Conservation (phyloP, 2,888 invertebrate species). For the Macaria liturata region DNA sequence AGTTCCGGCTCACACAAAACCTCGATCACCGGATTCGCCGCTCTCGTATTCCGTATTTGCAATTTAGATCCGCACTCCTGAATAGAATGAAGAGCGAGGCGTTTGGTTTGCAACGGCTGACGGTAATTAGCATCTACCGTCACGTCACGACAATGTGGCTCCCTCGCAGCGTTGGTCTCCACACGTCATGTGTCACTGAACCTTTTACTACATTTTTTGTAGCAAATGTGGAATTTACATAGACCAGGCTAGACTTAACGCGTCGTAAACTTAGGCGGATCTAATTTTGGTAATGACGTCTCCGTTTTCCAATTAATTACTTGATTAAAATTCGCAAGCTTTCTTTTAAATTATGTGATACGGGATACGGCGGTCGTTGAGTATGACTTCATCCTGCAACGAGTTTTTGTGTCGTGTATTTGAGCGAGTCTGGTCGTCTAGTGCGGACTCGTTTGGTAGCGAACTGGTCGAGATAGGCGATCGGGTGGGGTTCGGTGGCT, state of each 20-base stretch:
- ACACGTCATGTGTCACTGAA: slow-evolving; percentile 63
- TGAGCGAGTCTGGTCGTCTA: slow-evolving; percentile 11
- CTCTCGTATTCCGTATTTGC: slow-evolving; percentile 21
- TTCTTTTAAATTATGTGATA: slow-evolving; percentile 10
- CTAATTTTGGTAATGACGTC: slow-evolving; percentile 12
- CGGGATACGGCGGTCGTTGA: neutral
- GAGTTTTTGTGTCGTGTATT: slow-evolving; percentile 10
- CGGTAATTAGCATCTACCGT: slow-evolving; percentile 73
- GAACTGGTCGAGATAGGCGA: slow-evolving; percentile 19
- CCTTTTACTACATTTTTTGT: slow-evolving; percentile 41
- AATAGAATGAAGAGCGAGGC: slow-evolving; percentile 37
- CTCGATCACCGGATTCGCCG: neutral
- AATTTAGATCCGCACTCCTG: slow-evolving; percentile 27
- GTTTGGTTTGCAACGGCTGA: slow-evolving; percentile 60
- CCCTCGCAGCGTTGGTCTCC: slow-evolving; percentile 47
- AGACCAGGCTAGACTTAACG: slow-evolving; percentile 22
- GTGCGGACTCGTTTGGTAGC: slow-evolving; percentile 14
- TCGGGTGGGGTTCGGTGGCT: slow-evolving; percentile 29
- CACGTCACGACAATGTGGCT: slow-evolving; percentile 65
- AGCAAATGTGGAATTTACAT: slow-evolving; percentile 29
- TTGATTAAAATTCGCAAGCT: slow-evolving; percentile 9
- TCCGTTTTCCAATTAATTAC: slow-evolving; percentile 21
- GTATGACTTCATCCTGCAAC: slow-evolving; percentile 17
- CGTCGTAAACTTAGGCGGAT: slow-evolving; percentile 13
- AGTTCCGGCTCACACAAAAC: slow-evolving; percentile 13